A percentile compares a stretch with the other conserved stretches of the same genome.
phyloP scores from a whole-genome alignment of 2,888 invertebrate genomes.

The Erebia epiphron region DNA sequence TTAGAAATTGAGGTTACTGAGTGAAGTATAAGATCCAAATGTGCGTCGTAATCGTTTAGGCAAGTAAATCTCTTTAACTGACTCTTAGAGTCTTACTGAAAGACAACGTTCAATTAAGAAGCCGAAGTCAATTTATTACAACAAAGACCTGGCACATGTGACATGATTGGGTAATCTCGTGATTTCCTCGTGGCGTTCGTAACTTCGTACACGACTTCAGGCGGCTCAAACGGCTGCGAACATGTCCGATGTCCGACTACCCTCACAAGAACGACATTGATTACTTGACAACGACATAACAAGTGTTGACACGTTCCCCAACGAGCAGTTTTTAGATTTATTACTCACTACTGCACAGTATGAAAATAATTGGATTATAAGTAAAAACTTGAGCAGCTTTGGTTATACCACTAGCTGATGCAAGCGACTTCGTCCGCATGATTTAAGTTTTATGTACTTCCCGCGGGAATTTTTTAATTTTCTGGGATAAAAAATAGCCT shows the following conservation, averaged over 20 bases:
- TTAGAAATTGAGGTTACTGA: too few species aligned
- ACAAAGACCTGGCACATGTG: slow-evolving; percentile 63
- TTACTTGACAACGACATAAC: slow-evolving; percentile 58
- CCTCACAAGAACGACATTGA: slow-evolving; percentile 46
- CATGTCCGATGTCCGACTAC: slow-evolving; percentile 62
- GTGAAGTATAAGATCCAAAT: neutral
- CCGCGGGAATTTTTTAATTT: too few species aligned
- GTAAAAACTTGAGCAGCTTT: neutral
- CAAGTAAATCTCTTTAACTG: neutral
- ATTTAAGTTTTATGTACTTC: too few species aligned
- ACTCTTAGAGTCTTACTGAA: slow-evolving; percentile 32
- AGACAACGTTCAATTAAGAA: slow-evolving; percentile 50
- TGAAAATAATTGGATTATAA: slow-evolving; percentile 5
- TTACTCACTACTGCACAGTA: neutral
- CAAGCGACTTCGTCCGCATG: too few species aligned
- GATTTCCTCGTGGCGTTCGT: slow-evolving; percentile 65
- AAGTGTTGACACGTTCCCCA: slow-evolving; percentile 44
- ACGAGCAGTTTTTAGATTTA: slow-evolving; percentile 6
- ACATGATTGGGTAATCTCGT: slow-evolving; percentile 64
- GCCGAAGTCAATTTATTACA: slow-evolving; percentile 67
- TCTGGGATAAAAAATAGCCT: too few species aligned
- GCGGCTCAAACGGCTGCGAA: slow-evolving; percentile 46
- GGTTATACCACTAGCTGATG: neutral
- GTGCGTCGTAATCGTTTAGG: neutral
- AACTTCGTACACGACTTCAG: slow-evolving; percentile 58